Evolutionary conservation across 2,888 invertebrate genomes (phyloP).

Genomic region (Acrobasis suavella): DNA sequence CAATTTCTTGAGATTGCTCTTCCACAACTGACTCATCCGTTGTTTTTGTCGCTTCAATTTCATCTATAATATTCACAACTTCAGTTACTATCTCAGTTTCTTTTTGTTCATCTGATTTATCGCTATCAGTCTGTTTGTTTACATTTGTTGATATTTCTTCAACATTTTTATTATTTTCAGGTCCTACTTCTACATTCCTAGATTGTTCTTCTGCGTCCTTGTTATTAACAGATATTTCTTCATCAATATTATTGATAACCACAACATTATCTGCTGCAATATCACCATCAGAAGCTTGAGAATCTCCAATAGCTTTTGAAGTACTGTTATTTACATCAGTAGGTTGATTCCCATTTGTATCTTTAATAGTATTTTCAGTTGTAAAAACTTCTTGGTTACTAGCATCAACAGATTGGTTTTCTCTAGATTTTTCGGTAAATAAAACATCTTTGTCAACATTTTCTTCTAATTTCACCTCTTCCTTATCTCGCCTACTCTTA

Average conservation of each 20-base stretch:
- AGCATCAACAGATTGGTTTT: too few relatives aligned
- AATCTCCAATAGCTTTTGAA: background rate
- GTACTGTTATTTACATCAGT: background rate
- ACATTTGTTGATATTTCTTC: background rate
- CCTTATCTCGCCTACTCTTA: slow-evolving; percentile 20
- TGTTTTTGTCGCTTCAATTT: background rate
- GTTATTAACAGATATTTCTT: background rate
- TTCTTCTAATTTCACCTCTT: background rate
- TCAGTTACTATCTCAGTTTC: background rate
- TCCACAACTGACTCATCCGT: background rate
- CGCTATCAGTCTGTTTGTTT: background rate
- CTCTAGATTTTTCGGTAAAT: too few relatives aligned
- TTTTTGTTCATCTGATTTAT: background rate
- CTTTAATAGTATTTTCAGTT: background rate
- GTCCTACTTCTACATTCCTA: too few relatives aligned
- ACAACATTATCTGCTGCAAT: background rate
- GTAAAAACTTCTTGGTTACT: background rate
- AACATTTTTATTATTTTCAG: too few relatives aligned
- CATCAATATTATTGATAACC: background rate
- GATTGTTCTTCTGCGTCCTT: too few relatives aligned
- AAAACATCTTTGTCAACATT: background rate
- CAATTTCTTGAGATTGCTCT: background rate
- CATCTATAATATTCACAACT: background rate
- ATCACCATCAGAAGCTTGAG: background rate
- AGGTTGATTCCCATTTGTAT: background rate